Conservation (phyloP, 2,113 vertebrate genomes). For the Sciurus niger region DNA sequence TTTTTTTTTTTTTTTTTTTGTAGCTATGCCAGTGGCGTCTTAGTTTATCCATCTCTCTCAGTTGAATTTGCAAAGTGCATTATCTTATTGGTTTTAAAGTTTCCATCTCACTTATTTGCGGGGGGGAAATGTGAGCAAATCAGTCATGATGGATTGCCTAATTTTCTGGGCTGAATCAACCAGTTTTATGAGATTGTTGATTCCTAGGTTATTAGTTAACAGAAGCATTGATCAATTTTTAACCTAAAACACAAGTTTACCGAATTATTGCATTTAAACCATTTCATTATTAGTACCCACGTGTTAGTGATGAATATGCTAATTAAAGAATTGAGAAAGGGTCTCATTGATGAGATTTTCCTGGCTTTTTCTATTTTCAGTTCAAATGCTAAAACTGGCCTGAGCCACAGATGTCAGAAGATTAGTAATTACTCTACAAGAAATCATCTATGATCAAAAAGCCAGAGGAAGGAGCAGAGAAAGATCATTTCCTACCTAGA, state of each 20-base stretch:
- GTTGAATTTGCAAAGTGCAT: conserved; percentile 92
- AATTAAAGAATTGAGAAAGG: conserved; percentile 82
- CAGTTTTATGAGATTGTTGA: conserved; percentile 98
- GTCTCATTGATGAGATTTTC: conserved; percentile 75
- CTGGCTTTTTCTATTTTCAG: conserved; percentile 67
- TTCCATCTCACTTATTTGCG: conserved; percentile 92
- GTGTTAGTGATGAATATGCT: conserved; percentile 91
- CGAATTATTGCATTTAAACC: conserved; percentile 96
- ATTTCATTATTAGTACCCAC: conserved; percentile 93
- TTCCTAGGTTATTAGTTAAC: conserved; percentile 98
- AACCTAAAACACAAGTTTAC: conserved; percentile 88
- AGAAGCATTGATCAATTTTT: conserved; percentile 97
- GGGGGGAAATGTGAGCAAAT: conserved; percentile 95
- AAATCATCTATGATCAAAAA: conserved; percentile 86
- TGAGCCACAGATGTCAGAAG: conserved; percentile 82
- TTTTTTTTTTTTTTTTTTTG: conserved; percentile 89
- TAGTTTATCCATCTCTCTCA: conserved; percentile 90
- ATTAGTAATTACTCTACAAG: conserved; percentile 82
- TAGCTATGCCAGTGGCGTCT: conserved; percentile 89
- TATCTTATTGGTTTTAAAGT: conserved; percentile 94
- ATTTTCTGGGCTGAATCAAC: conserved; percentile 98
- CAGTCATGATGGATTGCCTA: conserved; percentile 98
- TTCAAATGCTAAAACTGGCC: conserved; percentile 71
- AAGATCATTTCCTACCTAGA: conserved; percentile 77
- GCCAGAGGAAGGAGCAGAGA: conserved; percentile 71